Evolutionary conservation across 2,888 invertebrate genomes (phyloP), one percentile per base, ranked within the genome.

Genomic region (Coleophora flavipennella): DNA sequence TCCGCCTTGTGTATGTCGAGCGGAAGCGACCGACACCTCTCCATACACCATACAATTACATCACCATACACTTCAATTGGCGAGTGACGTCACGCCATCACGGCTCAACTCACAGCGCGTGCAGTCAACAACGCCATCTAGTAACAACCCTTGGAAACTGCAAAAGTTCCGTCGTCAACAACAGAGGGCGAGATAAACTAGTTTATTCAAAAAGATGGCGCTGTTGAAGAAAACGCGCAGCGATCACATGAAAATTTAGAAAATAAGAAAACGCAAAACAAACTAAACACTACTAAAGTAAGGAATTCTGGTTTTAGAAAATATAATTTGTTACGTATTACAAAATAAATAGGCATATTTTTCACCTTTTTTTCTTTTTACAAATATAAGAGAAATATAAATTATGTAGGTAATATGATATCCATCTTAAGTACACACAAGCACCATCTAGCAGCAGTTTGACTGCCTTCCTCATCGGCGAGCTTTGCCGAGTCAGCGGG

Each of bases 381-480:
- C n/a, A n/a, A n/a, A n/a, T n/a, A n/a, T n/a, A n/a, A n/a, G n/a
- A n/a, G n/a, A n/a, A n/a, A n/a, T n/a, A n/a, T n/a, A n/a, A n/a
- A n/a, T n/a, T n/a, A n/a, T n/a, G n/a, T n/a, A n/a, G n/a, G 59
- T 58, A 59, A 58, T 66, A 62, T 64, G 55, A 72, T 72, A 75
- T 75, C 78, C 77, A 60, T 73, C 74, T 76, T 83, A 83, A 83
- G 81, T 81, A 83, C 80, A 71, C 63, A 62, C 76, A 70, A 81
- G 80, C 81, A 83, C 81, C 81, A 75, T 65, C 64, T 63, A 61
- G 58, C 59, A 49, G 78, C 79, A 79, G 80, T 80, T 65, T 66
- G 10, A 80, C 80, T 80, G 80, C 79, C 65, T 50, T 53, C 57
- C 60, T 58, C 59, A 59, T 63, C 51, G 59, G 55, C 58, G 62